Conservation (phyloP, 2,888 invertebrate genomes). For the Julus scanicus region DNA sequence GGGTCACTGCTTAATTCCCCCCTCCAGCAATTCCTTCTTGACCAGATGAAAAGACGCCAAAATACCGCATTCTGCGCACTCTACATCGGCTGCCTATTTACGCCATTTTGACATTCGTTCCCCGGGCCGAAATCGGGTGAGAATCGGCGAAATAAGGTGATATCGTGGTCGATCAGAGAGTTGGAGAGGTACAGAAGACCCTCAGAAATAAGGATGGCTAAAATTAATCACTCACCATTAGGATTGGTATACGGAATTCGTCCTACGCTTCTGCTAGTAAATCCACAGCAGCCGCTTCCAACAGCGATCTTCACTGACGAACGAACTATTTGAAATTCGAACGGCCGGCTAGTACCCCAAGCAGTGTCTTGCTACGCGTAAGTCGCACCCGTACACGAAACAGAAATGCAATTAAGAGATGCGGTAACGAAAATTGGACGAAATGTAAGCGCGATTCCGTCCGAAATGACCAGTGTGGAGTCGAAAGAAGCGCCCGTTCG, state of each 20-base stretch:
- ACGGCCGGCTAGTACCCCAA: conserved; percentile 18
- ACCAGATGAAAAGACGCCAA: too few relatives aligned
- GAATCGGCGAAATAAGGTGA: neutral
- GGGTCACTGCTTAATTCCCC: neutral
- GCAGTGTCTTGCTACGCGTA: neutral
- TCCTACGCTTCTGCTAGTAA: neutral
- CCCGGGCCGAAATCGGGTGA: neutral
- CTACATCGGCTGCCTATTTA: neutral
- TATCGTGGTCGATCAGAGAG: neutral
- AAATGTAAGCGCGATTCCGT: neutral
- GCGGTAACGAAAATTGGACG: neutral
- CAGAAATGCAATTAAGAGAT: neutral
- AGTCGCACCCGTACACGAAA: neutral
- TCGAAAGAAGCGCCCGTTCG: neutral
- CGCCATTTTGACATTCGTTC: conserved; percentile 52
- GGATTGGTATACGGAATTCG: conserved; percentile 48
- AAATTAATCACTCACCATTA: conserved; percentile 49
- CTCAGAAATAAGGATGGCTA: conserved; percentile 34
- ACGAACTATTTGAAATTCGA: conserved; percentile 14
- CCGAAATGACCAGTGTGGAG: neutral
- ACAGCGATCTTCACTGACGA: neutral
- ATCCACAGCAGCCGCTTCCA: conserved; percentile 19
- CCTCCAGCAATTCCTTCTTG: too few relatives aligned
- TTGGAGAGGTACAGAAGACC: neutral
- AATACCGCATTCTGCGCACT: neutral